Evolutionary conservation across 2,797 vertebrate species (phyloP), one percentile per base, ranked within the genome.

Genomic region (Melanotaenia parkinsoni): DNA sequence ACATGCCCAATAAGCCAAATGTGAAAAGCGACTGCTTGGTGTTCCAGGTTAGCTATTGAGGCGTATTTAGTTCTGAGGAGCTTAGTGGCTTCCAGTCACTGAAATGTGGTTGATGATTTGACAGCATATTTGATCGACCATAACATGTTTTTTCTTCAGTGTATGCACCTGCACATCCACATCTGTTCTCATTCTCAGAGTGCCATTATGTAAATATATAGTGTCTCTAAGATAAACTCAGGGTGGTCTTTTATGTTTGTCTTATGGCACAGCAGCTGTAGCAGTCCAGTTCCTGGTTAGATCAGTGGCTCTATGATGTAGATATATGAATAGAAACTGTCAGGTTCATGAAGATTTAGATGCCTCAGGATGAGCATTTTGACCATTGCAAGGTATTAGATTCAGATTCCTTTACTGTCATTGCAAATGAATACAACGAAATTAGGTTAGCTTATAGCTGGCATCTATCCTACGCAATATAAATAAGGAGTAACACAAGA

Each of bases 31-130:
- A 62, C 28, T 67, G 28, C 61, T 63, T 20, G 24, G 10, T 58
- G 45, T 64, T 50, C 67, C 30, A 68, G 33, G 16, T 53, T 72
- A 50, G 51, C 14, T 58, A 51, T 53, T 63, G 60, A 45, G 12
- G 18, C 4, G 16, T 20, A 16, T 58, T 59, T 54, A 35, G 68
- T 54, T n/a, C 22, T 13, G 0, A 51, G 28, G 28, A 73, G 24
- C 24, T 18, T 32, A 28, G 53, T 20, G 24, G 24, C 11, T 40
- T 61, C 58, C 43, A 45, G 7, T 18, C 20, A 20, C 45, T 50
- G 16, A 33, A 3, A 24, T 20, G 18, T 40, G 26, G 22, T 40
- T 32, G 18, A 50, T 33, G 22, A 66, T 58, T n/a, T 58, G 35
- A 40, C 28, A 45, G 22, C 13, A 69, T 20, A 73, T 47, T 0